Evolutionary conservation across 2,888 invertebrate genomes (phyloP).

Genomic region (Philopedon plagiatum): DNA sequence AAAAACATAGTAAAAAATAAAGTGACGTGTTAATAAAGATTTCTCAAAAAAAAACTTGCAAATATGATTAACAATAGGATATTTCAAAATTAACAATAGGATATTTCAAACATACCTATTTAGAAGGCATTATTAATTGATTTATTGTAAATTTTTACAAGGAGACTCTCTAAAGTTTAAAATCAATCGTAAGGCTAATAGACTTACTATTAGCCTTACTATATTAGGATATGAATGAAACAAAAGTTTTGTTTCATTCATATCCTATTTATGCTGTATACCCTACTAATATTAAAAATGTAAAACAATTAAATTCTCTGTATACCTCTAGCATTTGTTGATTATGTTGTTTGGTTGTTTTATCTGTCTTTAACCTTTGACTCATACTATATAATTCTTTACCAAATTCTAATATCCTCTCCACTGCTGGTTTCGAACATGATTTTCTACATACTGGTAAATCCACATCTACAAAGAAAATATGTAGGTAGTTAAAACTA

Average conservation of each 20-base stretch:
- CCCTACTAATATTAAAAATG: neutral
- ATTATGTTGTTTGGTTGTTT: conserved; percentile 85
- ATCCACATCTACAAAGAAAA: conserved; percentile 69
- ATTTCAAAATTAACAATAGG: too few species aligned
- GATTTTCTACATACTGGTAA: conserved; percentile 64
- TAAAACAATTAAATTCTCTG: neutral
- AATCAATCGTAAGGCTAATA: too few species aligned
- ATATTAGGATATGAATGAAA: too few species aligned
- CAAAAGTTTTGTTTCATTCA: neutral
- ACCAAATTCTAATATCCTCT: conserved; percentile 95
- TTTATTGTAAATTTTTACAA: too few species aligned
- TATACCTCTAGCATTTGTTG: conserved; percentile 92
- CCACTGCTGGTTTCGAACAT: conserved; percentile 84
- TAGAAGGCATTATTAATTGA: too few species aligned
- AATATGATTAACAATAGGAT: too few species aligned
- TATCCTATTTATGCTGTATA: neutral
- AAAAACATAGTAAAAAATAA: too few species aligned
- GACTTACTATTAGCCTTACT: too few species aligned
- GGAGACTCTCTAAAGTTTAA: too few species aligned
- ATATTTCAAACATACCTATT: too few species aligned
- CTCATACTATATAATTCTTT: conserved; percentile 94
- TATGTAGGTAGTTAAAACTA: neutral
- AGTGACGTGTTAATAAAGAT: too few species aligned
- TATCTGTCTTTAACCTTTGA: conserved; percentile 85
- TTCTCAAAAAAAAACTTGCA: too few species aligned